Evolutionary conservation across 2,888 invertebrate genomes (phyloP).

Genomic region (Leucoptera coffeella): DNA sequence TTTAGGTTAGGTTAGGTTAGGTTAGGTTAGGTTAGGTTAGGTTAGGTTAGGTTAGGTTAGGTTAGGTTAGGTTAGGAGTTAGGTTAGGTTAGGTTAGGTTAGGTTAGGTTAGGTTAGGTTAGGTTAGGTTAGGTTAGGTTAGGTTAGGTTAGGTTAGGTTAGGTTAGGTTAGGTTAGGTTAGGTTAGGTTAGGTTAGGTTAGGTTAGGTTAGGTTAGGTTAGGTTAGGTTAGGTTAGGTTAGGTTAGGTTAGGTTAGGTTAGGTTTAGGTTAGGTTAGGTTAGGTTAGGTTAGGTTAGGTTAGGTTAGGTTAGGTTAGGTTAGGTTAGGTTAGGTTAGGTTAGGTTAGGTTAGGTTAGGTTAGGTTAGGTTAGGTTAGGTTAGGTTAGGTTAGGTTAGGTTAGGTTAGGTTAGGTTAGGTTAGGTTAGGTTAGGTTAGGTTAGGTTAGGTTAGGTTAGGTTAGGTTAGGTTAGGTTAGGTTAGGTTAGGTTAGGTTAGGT

Average conservation of each 20-base stretch:
- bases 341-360: slow-evolving; percentile 1
- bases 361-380: neutral
- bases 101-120: slow-evolving; percentile 4
- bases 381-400: slow-evolving; percentile 2
- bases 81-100: slow-evolving; percentile 4
- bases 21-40: slow-evolving; percentile 5
- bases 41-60: slow-evolving; percentile 3
- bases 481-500: slow-evolving; percentile 3
- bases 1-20: too few species aligned
- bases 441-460: too few species aligned
- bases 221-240: slow-evolving; percentile 4
- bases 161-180: slow-evolving; percentile 4
- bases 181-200: slow-evolving; percentile 4
- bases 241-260: slow-evolving; percentile 3
- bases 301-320: slow-evolving; percentile 3
- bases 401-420: slow-evolving; percentile 4
- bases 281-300: slow-evolving; percentile 4
- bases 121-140: slow-evolving; percentile 4
- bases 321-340: slow-evolving; percentile 1
- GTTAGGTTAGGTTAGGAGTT: too few species aligned
- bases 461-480: slow-evolving; percentile 3
- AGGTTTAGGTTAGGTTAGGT: too few species aligned
- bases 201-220: slow-evolving; percentile 3
- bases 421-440: slow-evolving; percentile 3
- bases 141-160: slow-evolving; percentile 4